Conservation (phyloP, 2,797 vertebrate genomes). For the Cyprinella venusta region DNA sequence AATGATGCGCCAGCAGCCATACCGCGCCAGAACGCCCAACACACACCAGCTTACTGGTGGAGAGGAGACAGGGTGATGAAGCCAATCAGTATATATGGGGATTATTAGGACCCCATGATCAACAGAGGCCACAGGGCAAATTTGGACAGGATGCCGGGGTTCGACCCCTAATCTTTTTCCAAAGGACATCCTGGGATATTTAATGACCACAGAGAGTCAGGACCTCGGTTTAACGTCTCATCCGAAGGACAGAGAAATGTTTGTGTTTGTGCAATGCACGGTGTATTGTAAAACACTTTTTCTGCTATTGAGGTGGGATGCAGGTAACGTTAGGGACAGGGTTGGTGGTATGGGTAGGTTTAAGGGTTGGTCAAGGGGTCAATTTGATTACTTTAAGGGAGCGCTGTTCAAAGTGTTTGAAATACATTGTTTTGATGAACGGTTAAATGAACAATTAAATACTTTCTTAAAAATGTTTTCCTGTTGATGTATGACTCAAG, state of each 20-base stretch:
- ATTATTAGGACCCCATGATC: too few relatives aligned
- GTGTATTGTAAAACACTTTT: neutral
- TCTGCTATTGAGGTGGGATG: neutral
- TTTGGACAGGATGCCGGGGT: too few relatives aligned
- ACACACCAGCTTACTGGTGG: too few relatives aligned
- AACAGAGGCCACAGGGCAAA: too few relatives aligned
- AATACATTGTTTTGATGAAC: neutral
- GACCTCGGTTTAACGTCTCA: too few relatives aligned
- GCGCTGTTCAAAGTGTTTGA: neutral
- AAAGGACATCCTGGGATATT: too few relatives aligned
- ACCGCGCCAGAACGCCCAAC: too few relatives aligned
- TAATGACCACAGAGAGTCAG: too few relatives aligned
- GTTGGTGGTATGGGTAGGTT: neutral
- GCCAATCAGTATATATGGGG: too few relatives aligned
- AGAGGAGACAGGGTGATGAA: too few relatives aligned
- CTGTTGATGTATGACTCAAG: neutral
- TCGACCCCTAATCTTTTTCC: too few relatives aligned
- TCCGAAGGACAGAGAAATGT: neutral
- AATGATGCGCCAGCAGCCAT: too few relatives aligned
- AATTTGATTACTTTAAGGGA: neutral
- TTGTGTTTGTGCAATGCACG: neutral
- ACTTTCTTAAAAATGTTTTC: neutral
- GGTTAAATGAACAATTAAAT: neutral
- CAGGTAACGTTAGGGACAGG: neutral
- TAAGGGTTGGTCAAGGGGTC: neutral